These are phyloP conservation scores for Hipparchia semele DNA, from an alignment of 2,888 invertebrate genomes.

Conservation along the genomic window DNA sequence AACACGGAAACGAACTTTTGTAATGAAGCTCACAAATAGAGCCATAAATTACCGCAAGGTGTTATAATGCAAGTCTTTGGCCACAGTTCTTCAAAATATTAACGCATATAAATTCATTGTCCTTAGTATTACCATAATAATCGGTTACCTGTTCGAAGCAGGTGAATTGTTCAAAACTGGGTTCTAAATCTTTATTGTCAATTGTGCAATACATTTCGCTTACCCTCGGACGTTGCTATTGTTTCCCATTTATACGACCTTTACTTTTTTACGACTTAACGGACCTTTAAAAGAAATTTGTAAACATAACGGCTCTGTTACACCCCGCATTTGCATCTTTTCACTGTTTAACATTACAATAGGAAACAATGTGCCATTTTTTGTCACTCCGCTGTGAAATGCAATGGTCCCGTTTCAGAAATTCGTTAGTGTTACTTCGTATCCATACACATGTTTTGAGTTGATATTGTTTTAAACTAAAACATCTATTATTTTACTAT, in stretches of 20 bases:
- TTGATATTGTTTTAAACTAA: slow-evolving; percentile 38
- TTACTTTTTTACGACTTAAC: slow-evolving; percentile 65
- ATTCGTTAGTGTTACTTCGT: slow-evolving; percentile 42
- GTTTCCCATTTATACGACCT: slow-evolving; percentile 57
- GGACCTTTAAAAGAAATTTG: slow-evolving; percentile 62
- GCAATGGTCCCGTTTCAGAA: slow-evolving; percentile 32
- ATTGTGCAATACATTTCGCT: slow-evolving; percentile 58
- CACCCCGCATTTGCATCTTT: slow-evolving; percentile 67
- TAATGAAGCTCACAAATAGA: slow-evolving; percentile 70
- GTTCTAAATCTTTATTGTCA: slow-evolving; percentile 59
- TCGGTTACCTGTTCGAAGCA: slow-evolving; percentile 75
- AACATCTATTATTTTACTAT: slow-evolving; percentile 40
- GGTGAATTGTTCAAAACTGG: slow-evolving; percentile 66
- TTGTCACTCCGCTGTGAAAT: slow-evolving; percentile 34
- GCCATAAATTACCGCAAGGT: slow-evolving; percentile 80
- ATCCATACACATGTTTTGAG: slow-evolving; percentile 41
- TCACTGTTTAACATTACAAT: slow-evolving; percentile 67
- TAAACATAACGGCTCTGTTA: slow-evolving; percentile 72
- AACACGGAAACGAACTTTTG: slow-evolving; percentile 80
- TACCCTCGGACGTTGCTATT: slow-evolving; percentile 44
- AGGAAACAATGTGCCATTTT: slow-evolving; percentile 51
- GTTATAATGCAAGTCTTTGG: slow-evolving; percentile 67
- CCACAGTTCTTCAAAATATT: slow-evolving; percentile 79
- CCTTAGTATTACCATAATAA: slow-evolving; percentile 75
- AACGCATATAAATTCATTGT: slow-evolving; percentile 68